A percentile compares a stretch with the other conserved stretches of the same genome.
Conservation (phyloP, 2,113 vertebrate genomes). For the Gadus macrocephalus region DNA sequence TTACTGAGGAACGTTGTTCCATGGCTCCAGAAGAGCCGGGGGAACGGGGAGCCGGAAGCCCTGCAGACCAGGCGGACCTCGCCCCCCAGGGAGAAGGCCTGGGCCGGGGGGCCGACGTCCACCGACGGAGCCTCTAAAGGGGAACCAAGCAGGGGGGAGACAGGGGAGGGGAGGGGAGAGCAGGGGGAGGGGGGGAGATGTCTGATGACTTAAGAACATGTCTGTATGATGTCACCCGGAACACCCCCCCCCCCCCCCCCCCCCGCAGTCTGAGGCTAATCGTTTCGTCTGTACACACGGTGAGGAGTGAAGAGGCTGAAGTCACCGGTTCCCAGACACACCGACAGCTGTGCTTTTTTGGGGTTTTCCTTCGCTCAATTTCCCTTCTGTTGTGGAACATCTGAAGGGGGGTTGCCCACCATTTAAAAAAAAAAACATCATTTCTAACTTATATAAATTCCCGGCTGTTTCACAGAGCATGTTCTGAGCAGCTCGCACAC, state of each 20-base stretch:
- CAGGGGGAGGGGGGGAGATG: not conserved
- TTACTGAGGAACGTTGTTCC: slow-evolving; percentile 71
- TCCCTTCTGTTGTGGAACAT: slow-evolving; percentile 21
- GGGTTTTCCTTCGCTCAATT: too few species aligned
- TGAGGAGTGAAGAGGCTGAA: too few species aligned
- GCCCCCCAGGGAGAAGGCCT: slow-evolving; percentile 73
- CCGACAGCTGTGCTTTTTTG: too few species aligned
- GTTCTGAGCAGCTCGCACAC: slow-evolving; percentile 40
- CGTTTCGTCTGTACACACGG: too few species aligned
- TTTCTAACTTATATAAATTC: slow-evolving; percentile 38
- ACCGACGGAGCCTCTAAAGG: slow-evolving; percentile 78
- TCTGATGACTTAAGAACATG: slow-evolving; percentile 34
- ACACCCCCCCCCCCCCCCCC: not conserved
- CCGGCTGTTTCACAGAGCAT: slow-evolving; percentile 37
- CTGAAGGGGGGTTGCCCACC: slow-evolving; percentile 18
- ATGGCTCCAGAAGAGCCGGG: slow-evolving; percentile 77
- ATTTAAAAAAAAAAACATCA: not conserved
- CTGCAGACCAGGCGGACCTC: slow-evolving; percentile 81
- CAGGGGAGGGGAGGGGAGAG: not conserved
- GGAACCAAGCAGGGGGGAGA: slow-evolving; percentile 32
- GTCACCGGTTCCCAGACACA: too few species aligned
- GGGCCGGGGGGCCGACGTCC: slow-evolving; percentile 68
- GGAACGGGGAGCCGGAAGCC: slow-evolving; percentile 75
- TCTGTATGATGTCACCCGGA: slow-evolving; percentile 51
- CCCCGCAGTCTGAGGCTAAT: too few species aligned